A percentile compares a stretch with the other conserved stretches of the same genome.
Evolutionary conservation across 2,113 vertebrate genomes (phyloP).

Genomic region (Mohoua ochrocephala): DNA sequence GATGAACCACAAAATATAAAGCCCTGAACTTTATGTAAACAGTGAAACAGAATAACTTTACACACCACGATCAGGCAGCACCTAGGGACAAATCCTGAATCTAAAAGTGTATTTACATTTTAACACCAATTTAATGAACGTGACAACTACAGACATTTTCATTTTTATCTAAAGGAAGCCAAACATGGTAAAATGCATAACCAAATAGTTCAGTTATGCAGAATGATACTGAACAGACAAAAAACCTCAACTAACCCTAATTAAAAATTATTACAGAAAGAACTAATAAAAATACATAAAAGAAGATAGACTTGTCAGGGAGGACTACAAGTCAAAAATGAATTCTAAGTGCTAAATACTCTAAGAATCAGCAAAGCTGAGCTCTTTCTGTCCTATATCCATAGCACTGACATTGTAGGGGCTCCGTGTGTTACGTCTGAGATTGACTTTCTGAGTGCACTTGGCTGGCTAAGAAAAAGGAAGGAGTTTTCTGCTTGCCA

Average conservation of each 20-base stretch:
- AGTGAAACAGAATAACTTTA: not conserved
- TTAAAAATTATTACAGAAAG: not conserved
- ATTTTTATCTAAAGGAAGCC: not conserved
- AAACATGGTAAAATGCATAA: not conserved
- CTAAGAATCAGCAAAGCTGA: not conserved
- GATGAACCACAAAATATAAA: not conserved
- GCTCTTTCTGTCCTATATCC: not conserved
- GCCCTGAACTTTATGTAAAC: not conserved
- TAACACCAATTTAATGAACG: not conserved
- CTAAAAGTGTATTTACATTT: not conserved
- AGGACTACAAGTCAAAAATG: not conserved
- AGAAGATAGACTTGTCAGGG: not conserved
- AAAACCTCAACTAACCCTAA: fast-evolving
- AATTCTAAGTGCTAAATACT: not conserved
- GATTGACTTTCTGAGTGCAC: not conserved
- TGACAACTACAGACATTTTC: not conserved
- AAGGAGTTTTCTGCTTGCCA: not conserved
- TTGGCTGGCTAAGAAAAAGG: not conserved
- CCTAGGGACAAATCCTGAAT: not conserved
- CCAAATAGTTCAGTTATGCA: not conserved
- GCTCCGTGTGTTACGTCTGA: fast-evolving
- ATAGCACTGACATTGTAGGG: not conserved
- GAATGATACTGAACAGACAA: not conserved
- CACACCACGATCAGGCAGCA: not conserved
- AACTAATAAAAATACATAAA: not conserved